These are phyloP conservation scores for Ditula angustiorana DNA, from an alignment of 2,888 invertebrate genomes.

Conservation along the genomic window DNA sequence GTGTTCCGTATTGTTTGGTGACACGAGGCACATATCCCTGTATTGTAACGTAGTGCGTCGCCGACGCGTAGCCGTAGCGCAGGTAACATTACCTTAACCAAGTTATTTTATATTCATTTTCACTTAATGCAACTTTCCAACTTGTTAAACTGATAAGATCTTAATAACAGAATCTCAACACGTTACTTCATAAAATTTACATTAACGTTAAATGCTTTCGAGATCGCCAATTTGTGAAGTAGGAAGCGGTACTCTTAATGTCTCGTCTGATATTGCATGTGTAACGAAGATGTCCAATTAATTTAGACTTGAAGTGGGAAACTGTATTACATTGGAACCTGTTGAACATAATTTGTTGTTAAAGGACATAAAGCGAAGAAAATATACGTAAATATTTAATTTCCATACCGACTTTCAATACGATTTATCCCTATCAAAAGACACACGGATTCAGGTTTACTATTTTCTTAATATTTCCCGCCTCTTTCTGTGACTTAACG, in stretches of 20 bases:
- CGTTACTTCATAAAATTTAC: conserved; percentile 63
- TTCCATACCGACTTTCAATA: conserved; percentile 62
- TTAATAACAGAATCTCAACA: conserved; percentile 61
- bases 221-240: conserved; percentile 60
- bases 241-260: conserved; percentile 23
- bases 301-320: conserved; percentile 13
- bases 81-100: conserved; percentile 51
- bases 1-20: conserved; percentile 56
- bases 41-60: conserved; percentile 59
- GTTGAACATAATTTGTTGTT: conserved; percentile 72
- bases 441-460: too few species aligned
- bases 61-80: conserved; percentile 57
- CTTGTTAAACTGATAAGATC: conserved; percentile 58
- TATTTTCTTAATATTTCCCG: too few species aligned
- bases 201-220: conserved; percentile 62
- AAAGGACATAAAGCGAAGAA: conserved; percentile 77
- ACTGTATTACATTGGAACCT: conserved; percentile 18
- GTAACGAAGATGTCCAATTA: conserved; percentile 6
- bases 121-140: conserved; percentile 59
- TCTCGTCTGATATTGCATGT: conserved; percentile 16
- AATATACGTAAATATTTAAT: conserved; percentile 85
- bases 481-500: too few species aligned
- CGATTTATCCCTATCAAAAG: conserved; percentile 29
- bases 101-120: conserved; percentile 45
- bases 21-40: conserved; percentile 70